These are phyloP conservation scores for Fundulus diaphanus DNA, from an alignment of 2,797 vertebrate genomes.

Conservation along the genomic window DNA sequence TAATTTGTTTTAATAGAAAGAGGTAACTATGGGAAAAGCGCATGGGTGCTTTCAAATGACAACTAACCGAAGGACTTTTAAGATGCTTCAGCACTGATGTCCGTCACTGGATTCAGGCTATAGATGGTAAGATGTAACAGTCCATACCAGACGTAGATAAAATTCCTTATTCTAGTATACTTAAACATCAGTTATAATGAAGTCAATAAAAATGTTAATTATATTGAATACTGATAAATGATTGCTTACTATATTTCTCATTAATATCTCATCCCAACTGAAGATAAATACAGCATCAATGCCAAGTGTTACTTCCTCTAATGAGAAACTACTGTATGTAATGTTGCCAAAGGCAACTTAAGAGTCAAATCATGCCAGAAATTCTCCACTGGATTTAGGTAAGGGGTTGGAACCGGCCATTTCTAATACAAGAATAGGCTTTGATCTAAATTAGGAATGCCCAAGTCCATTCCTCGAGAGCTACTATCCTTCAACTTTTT, in stretches of 20 bases:
- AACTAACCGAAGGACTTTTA: neutral
- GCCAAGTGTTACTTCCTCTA: neutral
- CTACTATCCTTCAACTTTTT: neutral
- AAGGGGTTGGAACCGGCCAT: neutral
- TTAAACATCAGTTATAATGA: neutral
- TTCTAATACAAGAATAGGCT: neutral
- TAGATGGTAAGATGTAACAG: neutral
- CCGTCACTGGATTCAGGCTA: neutral
- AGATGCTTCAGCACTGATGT: neutral
- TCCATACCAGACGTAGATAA: neutral
- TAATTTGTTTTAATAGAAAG: neutral
- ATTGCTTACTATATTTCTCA: neutral
- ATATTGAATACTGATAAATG: neutral
- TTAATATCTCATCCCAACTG: neutral
- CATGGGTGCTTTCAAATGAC: neutral
- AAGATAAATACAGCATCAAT: neutral
- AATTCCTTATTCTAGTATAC: neutral
- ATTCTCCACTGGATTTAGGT: neutral
- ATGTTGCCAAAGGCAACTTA: neutral
- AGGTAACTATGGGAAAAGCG: neutral
- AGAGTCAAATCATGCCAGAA: neutral
- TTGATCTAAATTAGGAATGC: neutral
- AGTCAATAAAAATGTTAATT: neutral
- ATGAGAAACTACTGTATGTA: too few relatives aligned
- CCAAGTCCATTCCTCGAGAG: neutral